Percentiles rank a stretch among this genome's conserved stretches.
Conservation (phyloP, 2,888 invertebrate genomes). For the Sminthurinus aureus region DNA sequence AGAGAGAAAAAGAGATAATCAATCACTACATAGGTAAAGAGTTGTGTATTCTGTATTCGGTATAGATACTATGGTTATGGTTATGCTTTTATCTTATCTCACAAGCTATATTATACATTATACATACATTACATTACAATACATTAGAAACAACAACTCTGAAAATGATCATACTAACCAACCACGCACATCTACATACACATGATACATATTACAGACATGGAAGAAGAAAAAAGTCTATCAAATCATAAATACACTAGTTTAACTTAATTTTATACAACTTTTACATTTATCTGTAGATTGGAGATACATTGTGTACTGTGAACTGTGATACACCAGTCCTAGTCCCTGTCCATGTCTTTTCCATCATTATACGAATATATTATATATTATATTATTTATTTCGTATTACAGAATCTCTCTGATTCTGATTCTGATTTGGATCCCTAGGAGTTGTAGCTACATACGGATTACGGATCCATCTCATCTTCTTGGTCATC, state of each 20-base stretch:
- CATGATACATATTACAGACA: too few species aligned
- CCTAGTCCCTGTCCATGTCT: too few species aligned
- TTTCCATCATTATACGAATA: not conserved
- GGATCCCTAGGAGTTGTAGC: not conserved
- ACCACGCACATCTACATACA: not conserved
- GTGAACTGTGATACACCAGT: not conserved
- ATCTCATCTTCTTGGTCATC: too few species aligned
- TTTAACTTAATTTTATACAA: conserved; percentile 20
- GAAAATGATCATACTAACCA: not conserved
- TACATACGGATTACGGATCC: too few species aligned
- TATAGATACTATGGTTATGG: not conserved
- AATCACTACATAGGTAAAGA: conserved; percentile 52
- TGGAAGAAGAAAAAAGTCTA: not conserved
- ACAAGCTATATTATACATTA: not conserved
- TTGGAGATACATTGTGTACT: not conserved
- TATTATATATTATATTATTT: not conserved
- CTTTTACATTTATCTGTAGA: not conserved
- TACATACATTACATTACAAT: conserved; percentile 3
- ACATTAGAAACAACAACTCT: not conserved
- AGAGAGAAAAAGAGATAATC: conserved; percentile 42
- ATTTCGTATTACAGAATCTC: not conserved
- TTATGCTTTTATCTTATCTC: not conserved
- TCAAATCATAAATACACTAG: conserved; percentile 23
- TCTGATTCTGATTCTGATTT: not conserved
- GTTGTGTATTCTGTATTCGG: conserved; percentile 3